A percentile compares a stretch with the other conserved stretches of the same genome.
phyloP scores from a whole-genome alignment of 2,888 invertebrate species.

The Drosophila demipolita region DNA sequence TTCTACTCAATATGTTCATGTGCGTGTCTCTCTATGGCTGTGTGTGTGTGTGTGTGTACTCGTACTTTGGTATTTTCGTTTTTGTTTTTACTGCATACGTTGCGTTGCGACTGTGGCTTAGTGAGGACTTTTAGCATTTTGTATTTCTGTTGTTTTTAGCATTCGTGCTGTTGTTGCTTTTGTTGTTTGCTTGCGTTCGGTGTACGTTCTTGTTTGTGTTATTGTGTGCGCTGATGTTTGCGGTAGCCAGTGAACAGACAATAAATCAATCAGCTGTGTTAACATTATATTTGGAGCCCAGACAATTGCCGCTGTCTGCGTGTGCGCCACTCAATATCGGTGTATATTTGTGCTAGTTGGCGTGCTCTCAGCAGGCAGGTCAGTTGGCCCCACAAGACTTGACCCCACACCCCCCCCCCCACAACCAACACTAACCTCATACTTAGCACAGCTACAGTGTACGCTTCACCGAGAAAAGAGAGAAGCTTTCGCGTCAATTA shows the following conservation, averaged over 20 bases:
- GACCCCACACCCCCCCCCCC: slow-evolving; percentile 1
- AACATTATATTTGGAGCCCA: slow-evolving; percentile 73
- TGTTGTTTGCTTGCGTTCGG: slow-evolving; percentile 17
- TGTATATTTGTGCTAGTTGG: slow-evolving; percentile 6
- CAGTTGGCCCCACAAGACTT: slow-evolving; percentile 34
- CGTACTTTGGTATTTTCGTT: neutral
- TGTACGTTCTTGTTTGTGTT: slow-evolving; percentile 35
- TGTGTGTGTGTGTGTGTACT: slow-evolving; percentile 1
- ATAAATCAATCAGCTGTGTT: slow-evolving; percentile 79
- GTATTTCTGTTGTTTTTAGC: slow-evolving; percentile 25
- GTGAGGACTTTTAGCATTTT: slow-evolving; percentile 72
- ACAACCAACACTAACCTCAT: neutral
- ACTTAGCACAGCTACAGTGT: slow-evolving; percentile 27
- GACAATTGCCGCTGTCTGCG: slow-evolving; percentile 57
- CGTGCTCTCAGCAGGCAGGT: slow-evolving; percentile 49
- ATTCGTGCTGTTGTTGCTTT: slow-evolving; percentile 18
- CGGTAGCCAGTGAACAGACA: slow-evolving; percentile 70
- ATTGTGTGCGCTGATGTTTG: slow-evolving; percentile 49
- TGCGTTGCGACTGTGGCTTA: slow-evolving; percentile 57
- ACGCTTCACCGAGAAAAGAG: slow-evolving; percentile 34
- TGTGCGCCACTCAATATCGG: slow-evolving; percentile 13
- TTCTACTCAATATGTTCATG: slow-evolving; percentile 7
- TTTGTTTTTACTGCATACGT: slow-evolving; percentile 71
- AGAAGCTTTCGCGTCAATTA: slow-evolving; percentile 5
- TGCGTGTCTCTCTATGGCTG: slow-evolving; percentile 1